Conservation (phyloP, 2,888 invertebrate genomes). For the Acrobasis repandana region DNA sequence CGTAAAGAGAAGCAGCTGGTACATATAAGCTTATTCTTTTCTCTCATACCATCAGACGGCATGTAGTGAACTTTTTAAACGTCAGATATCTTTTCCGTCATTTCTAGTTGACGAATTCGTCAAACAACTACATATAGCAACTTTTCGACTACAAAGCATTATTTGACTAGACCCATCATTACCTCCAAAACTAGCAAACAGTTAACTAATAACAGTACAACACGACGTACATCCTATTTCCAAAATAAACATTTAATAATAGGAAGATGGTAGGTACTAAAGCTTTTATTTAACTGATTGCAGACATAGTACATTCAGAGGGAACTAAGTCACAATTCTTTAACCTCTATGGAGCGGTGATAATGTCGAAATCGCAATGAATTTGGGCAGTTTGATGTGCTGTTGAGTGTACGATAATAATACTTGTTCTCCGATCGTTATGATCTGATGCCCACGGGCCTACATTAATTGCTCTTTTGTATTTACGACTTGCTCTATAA, state of each 20-base stretch:
- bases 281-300: slow-evolving; percentile 25
- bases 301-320: slow-evolving; percentile 16
- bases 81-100: too few species aligned
- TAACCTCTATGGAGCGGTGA: too few species aligned
- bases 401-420: slow-evolving; percentile 30
- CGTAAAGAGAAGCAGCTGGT: too few species aligned
- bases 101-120: too few species aligned
- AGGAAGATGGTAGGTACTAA: slow-evolving; percentile 12
- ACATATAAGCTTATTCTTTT: too few species aligned
- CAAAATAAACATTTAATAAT: slow-evolving; percentile 22
- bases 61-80: too few species aligned
- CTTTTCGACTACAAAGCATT: not conserved
- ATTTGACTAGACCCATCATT: not conserved
- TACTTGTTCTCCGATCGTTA: slow-evolving; percentile 28
- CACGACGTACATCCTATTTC: slow-evolving; percentile 6
- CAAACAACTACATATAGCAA: not conserved
- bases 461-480: slow-evolving; percentile 33
- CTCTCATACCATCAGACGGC: too few species aligned
- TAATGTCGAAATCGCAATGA: too few species aligned
- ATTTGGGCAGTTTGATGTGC: too few species aligned
- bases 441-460: slow-evolving; percentile 27
- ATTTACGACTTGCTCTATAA: slow-evolving; percentile 32
- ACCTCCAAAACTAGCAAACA: not conserved
- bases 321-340: too few species aligned
- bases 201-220: not conserved